Base-by-base conservation (phyloP, 2,113 vertebrate species). In the Loxodonta africana region DNA sequence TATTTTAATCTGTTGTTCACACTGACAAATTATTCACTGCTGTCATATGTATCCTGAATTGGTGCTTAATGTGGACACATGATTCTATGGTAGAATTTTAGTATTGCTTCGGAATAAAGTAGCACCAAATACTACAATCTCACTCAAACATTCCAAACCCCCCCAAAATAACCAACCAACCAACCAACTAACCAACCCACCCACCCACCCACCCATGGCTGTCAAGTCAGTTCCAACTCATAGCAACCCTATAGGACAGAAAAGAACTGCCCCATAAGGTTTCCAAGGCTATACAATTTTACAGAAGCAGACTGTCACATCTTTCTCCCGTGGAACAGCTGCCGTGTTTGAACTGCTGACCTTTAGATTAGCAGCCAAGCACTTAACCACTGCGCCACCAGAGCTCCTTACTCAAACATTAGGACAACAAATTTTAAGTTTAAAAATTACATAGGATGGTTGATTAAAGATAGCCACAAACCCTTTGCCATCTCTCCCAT, bases 1-100 rank as follows among this genome's bases (percentile, higher is more conserved):
- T 96, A 96, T 90, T 95, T 95, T 83, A 96, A 63, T 89, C 69
- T 95, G 94, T 88, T 96, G 87, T 92, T 98, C 53, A 93, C 60
- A 95, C 0, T 95, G 83, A 88, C 63, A 93, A 93, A 97, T 98
- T 97, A 97, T 96, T 92, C 83, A 95, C 65, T 90, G 46, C 65
- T 96, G 65, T 97, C 88, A 74, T 93, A 74, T 76, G 26, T 63
- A 90, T 85, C 65, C 89, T 93, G 86, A 93, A 87, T 87, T 93
- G 30, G 69, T 78, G 65, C 74, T 94, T 91, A 93, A 93, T 84
- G 57, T 90, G 82, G 85, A 73, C 53, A 97, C 89, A 53, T 87
- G 67, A 91, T 95, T 69, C 37, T 83, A 71, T 71, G 63, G 53
- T 78, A 88, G 83, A 95, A 95, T 92, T 95, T 97, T 81, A 86